Conservation (phyloP, 2,113 vertebrate genomes). For the Microcebus murinus region DNA sequence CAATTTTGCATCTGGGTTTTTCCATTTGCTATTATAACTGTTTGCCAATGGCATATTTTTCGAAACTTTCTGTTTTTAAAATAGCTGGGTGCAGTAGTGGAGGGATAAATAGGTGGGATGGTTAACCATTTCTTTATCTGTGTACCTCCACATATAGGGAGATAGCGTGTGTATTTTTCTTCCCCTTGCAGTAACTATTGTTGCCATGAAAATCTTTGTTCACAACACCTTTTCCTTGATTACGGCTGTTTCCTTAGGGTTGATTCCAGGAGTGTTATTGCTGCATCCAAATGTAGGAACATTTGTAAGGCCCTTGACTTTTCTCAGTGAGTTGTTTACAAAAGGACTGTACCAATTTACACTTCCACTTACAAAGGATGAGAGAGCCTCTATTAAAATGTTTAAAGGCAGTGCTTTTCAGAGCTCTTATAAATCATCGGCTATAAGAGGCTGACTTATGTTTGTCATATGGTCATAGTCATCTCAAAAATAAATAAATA, state of each 20-base stretch:
- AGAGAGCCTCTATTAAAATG: conserved; percentile 3
- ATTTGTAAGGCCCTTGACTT: conserved; percentile 40
- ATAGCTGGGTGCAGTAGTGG: neutral
- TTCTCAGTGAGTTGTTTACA: conserved; percentile 32
- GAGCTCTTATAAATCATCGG: conserved; percentile 1
- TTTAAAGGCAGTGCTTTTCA: neutral
- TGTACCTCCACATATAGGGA: neutral
- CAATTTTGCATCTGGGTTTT: neutral
- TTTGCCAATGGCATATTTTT: neutral
- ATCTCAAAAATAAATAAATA: conserved; percentile 51
- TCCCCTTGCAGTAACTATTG: neutral
- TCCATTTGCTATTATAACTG: neutral
- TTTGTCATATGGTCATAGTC: neutral
- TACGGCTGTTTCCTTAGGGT: neutral
- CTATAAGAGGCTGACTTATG: neutral
- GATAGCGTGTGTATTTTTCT: neutral
- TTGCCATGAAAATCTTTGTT: neutral
- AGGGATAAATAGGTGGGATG: neutral
- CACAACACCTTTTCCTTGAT: neutral
- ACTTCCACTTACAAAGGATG: conserved; percentile 51
- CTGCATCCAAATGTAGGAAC: neutral
- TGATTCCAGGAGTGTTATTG: neutral
- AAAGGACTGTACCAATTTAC: conserved; percentile 49
- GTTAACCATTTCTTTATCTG: neutral
- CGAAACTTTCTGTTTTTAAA: conserved; percentile 5